Percentiles rank a stretch among this genome's conserved stretches.
phyloP scores from a whole-genome alignment of 2,113 vertebrate genomes.

The Upupa epops region DNA sequence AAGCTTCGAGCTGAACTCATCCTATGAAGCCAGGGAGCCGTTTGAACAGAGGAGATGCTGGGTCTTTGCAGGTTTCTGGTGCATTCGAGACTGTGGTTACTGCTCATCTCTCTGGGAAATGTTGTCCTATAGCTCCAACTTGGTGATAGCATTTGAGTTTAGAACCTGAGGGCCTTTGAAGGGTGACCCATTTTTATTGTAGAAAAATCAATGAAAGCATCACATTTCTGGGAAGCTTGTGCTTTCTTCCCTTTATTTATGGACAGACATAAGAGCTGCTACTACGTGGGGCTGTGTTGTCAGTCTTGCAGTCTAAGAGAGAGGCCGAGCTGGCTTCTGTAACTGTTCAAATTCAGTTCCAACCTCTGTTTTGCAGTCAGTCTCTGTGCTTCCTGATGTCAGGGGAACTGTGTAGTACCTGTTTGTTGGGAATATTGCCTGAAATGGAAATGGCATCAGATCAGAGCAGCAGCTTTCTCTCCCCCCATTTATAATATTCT shows the following conservation, averaged over 20 bases:
- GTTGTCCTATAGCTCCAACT: neutral
- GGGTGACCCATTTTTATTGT: neutral
- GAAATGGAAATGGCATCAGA: too few relatives aligned
- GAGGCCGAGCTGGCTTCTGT: neutral
- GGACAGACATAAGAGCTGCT: neutral
- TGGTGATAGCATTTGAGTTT: neutral
- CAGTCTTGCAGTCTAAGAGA: neutral
- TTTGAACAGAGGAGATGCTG: neutral
- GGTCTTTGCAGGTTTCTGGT: neutral
- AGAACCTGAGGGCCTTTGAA: neutral
- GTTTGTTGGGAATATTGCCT: neutral
- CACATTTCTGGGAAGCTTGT: neutral
- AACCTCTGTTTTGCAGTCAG: neutral
- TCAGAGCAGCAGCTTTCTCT: too few relatives aligned
- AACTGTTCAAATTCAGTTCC: neutral
- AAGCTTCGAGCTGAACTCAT: neutral
- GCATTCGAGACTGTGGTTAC: neutral
- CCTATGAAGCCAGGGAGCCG: neutral
- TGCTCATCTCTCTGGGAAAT: neutral
- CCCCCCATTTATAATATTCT: too few relatives aligned
- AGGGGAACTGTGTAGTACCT: neutral
- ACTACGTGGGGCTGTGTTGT: neutral
- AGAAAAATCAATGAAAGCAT: neutral
- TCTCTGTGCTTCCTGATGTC: neutral
- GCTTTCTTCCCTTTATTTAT: neutral